Conservation (phyloP, 1,140 invertebrate genomes). For the Muscidifurax raptorellus region DNA sequence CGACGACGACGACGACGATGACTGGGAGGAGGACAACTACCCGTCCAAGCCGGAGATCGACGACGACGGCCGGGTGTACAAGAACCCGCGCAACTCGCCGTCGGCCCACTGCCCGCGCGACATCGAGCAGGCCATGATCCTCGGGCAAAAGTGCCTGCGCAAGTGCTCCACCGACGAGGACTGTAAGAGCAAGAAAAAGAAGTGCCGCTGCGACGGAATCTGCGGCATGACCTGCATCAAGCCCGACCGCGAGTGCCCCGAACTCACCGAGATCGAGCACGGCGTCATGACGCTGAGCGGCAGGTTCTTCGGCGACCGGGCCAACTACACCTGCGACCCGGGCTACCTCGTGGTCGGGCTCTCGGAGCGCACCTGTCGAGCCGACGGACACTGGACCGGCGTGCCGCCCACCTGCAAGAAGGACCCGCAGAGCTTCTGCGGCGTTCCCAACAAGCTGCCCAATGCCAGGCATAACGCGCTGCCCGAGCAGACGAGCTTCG, state of each 20-base stretch:
- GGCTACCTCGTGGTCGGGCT: slow-evolving; percentile 92
- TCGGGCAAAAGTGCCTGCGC: slow-evolving; percentile 91
- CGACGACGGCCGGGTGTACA: slow-evolving; percentile 87
- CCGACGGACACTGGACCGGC: slow-evolving; percentile 95
- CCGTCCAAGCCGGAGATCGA: slow-evolving; percentile 77
- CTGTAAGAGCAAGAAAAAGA: slow-evolving; percentile 97
- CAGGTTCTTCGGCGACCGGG: slow-evolving; percentile 86
- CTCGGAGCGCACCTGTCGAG: slow-evolving; percentile 89
- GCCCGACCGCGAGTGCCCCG: slow-evolving; percentile 91
- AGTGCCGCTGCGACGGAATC: slow-evolving; percentile 96
- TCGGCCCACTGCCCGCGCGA: slow-evolving; percentile 88
- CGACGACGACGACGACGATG: slow-evolving; percentile 79
- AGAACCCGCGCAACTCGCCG: slow-evolving; percentile 92
- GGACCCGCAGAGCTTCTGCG: slow-evolving; percentile 90
- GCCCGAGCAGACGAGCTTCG: slow-evolving; percentile 87
- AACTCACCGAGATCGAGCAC: slow-evolving; percentile 82
- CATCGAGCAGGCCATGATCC: slow-evolving; percentile 80
- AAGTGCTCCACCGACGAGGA: slow-evolving; percentile 96
- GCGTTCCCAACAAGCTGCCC: slow-evolving; percentile 89
- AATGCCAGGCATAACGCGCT: slow-evolving; percentile 92
- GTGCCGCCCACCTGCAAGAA: slow-evolving; percentile 90
- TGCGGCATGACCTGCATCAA: slow-evolving; percentile 99
- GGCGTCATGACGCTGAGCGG: slow-evolving; percentile 85
- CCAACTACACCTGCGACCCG: slow-evolving; percentile 89
- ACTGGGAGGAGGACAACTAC: slow-evolving; percentile 77